phyloP scores from a whole-genome alignment of 2,888 invertebrate species.

The Chaetogeoica ovagalla region DNA sequence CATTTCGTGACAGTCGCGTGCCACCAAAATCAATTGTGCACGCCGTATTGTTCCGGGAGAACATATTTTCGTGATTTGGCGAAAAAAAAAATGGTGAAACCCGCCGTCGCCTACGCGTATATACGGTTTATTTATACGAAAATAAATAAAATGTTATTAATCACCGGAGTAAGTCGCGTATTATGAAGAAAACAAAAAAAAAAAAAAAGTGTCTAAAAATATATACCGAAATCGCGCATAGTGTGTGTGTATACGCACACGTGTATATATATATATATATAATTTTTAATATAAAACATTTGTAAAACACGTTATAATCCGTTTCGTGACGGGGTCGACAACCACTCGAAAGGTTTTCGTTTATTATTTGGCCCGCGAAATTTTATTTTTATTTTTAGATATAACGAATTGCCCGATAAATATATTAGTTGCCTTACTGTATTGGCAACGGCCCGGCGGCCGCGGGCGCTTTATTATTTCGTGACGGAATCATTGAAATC shows the following conservation, averaged over 20 bases:
- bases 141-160: constrained; percentile 10
- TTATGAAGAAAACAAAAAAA: background rate
- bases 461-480: too few relatives aligned
- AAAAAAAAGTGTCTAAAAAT: constrained; percentile 9
- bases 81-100: too few relatives aligned
- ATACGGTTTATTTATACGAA: background rate
- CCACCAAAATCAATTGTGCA: too few relatives aligned
- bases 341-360: constrained; percentile 22
- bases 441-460: background rate
- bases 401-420: constrained; percentile 2
- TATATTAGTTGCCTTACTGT: too few relatives aligned
- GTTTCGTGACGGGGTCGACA: constrained; percentile 19
- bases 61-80: too few relatives aligned
- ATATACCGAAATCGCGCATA: background rate
- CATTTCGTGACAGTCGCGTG: too few relatives aligned
- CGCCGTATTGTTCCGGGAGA: too few relatives aligned
- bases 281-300: constrained; percentile 1
- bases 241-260: too few relatives aligned
- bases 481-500: background rate
- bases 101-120: too few relatives aligned
- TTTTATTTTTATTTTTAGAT: constrained; percentile 21
- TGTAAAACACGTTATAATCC: constrained; percentile 24
- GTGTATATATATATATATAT: too few relatives aligned
- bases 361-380: constrained; percentile 25
- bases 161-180: background rate